Evolutionary conservation across 1,140 invertebrate genomes (phyloP).

Genomic region (Arion vulgaris): DNA sequence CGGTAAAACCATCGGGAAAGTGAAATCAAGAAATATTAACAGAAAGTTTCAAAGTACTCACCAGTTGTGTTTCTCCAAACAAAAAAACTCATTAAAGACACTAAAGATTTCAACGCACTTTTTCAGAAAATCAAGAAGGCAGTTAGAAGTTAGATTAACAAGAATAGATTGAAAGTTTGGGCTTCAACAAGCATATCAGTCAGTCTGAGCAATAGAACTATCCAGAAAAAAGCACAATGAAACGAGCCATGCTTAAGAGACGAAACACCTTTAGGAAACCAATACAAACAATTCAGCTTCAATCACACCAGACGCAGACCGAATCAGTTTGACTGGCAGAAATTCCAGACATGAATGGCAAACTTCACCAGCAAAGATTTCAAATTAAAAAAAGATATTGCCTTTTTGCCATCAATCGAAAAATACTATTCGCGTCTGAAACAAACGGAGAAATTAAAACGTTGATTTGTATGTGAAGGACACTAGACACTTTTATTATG

Average conservation of each 20-base stretch:
- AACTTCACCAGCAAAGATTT: not conserved
- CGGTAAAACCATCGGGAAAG: too few species aligned
- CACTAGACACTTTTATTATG: conserved; percentile 2
- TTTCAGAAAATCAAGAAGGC: too few species aligned
- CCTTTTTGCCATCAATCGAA: conserved; percentile 30
- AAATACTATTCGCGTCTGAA: conserved; percentile 11
- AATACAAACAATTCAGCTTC: conserved; percentile 5
- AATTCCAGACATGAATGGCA: conserved; percentile 8
- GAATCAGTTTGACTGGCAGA: not conserved
- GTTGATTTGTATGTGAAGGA: conserved; percentile 5
- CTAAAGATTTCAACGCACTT: too few species aligned
- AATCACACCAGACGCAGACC: not conserved
- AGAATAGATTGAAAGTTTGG: too few species aligned
- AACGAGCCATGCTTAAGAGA: not conserved
- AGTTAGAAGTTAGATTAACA: too few species aligned
- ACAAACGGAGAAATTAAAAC: conserved; percentile 27
- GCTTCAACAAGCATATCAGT: too few species aligned
- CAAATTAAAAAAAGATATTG: conserved; percentile 24
- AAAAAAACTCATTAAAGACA: too few species aligned
- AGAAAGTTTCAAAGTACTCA: too few species aligned
- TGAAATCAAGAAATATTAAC: too few species aligned
- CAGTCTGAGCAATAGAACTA: too few species aligned
- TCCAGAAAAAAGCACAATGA: not conserved
- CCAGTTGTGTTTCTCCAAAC: too few species aligned
- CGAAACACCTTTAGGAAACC: not conserved